A percentile compares a stretch with the other conserved stretches of the same genome.
phyloP scores from a whole-genome alignment of 2,113 vertebrate genomes.

The Ia io region DNA sequence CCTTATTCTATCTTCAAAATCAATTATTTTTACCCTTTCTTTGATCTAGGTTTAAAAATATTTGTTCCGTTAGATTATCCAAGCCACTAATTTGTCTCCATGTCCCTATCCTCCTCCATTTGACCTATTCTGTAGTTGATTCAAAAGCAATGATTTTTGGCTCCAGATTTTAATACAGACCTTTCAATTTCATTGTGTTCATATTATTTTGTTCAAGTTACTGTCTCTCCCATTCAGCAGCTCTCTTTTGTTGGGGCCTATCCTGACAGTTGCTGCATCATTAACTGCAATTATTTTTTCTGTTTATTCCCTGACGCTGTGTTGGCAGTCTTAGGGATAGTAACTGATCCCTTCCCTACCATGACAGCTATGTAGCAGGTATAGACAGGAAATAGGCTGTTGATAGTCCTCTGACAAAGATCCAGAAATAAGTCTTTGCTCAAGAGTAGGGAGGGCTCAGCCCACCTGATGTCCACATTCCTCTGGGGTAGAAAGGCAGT shows the following conservation, averaged over 20 bases:
- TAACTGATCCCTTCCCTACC: not conserved
- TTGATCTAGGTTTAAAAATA: not conserved
- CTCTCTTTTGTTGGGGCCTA: not conserved
- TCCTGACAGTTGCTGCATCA: not conserved
- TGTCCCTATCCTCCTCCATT: not conserved
- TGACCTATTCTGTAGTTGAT: not conserved
- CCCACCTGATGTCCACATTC: not conserved
- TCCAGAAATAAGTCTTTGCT: not conserved
- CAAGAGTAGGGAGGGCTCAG: not conserved
- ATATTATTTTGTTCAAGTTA: not conserved
- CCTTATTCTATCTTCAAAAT: not conserved
- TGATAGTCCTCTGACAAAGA: not conserved
- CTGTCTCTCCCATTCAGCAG: not conserved
- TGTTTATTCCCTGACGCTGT: not conserved
- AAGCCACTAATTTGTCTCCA: not conserved
- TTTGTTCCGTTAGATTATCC: not conserved
- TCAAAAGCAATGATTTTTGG: constrained; percentile 26
- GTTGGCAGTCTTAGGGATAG: not conserved
- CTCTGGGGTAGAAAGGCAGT: not conserved
- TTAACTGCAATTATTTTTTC: not conserved
- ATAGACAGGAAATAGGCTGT: not conserved
- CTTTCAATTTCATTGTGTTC: not conserved
- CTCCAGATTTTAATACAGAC: not conserved
- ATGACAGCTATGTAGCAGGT: not conserved
- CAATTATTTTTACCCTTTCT: constrained; percentile 17